phyloP scores from a whole-genome alignment of 2,888 invertebrate genomes.

The Stenodema calcarata region DNA sequence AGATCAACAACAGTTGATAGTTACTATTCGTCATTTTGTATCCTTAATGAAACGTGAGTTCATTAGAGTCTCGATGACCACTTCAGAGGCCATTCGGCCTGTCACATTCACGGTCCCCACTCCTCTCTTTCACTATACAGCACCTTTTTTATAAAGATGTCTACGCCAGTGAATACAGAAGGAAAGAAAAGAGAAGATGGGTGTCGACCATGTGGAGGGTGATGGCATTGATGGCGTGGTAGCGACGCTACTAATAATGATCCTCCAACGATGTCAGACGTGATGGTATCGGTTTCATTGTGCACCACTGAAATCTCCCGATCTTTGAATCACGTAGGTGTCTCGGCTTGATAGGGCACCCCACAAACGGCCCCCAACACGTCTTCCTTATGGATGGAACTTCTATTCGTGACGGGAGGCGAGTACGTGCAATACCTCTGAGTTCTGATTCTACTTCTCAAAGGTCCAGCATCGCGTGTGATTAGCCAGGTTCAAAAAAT shows the following conservation, averaged over 20 bases:
- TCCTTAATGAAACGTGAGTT: no score
- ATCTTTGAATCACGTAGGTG: conserved; percentile 44
- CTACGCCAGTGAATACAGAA: neutral
- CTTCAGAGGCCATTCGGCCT: neutral
- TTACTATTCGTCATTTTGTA: no score
- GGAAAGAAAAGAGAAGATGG: conserved; percentile 14
- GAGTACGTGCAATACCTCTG: conserved; percentile 42
- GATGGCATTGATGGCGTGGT: conserved; percentile 24
- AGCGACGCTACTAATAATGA: conserved; percentile 43
- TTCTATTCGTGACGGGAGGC: conserved; percentile 36
- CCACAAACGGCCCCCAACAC: conserved; percentile 25
- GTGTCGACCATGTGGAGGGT: neutral
- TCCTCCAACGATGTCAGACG: conserved; percentile 32
- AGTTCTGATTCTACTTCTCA: conserved; percentile 6
- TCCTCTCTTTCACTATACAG: neutral
- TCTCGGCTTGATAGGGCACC: conserved; percentile 45
- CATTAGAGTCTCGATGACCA: neutral
- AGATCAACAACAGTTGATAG: no score
- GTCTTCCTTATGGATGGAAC: conserved; percentile 42
- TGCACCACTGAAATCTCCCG: conserved; percentile 10
- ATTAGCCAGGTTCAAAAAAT: conserved; percentile 14
- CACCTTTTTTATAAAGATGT: conserved; percentile 6
- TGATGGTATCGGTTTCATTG: conserved; percentile 48
- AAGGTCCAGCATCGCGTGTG: conserved; percentile 1
- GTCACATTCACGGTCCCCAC: neutral